These are phyloP conservation scores for Helicoverpa zea DNA, from an alignment of 1,140 invertebrate genomes.

Conservation along the genomic window DNA sequence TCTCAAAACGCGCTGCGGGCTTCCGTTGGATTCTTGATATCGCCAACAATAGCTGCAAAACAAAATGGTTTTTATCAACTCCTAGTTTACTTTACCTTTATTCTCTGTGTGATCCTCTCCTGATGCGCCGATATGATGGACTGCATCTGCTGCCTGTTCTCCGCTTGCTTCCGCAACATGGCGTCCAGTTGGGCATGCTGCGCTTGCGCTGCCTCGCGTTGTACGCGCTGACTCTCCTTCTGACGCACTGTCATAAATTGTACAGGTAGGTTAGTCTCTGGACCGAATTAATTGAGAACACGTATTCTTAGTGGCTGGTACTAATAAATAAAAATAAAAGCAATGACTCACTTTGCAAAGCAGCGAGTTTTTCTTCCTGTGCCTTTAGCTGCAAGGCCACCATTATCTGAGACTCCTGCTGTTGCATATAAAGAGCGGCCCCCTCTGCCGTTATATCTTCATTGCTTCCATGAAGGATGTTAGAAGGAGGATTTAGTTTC, in stretches of 20 bases:
- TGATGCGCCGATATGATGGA: constrained; percentile 81
- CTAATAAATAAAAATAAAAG: neutral
- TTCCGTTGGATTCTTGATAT: too few species aligned
- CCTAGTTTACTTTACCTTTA: constrained; percentile 69
- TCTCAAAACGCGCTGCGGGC: too few species aligned
- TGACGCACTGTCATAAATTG: constrained; percentile 69
- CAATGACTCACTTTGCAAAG: constrained; percentile 76
- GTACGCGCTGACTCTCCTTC: constrained; percentile 80
- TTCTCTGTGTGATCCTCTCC: constrained; percentile 82
- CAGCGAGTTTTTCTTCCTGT: constrained; percentile 84
- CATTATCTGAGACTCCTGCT: constrained; percentile 85
- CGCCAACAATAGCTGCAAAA: neutral
- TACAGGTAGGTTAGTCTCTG: too few species aligned
- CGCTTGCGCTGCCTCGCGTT: constrained; percentile 75
- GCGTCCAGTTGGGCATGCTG: constrained; percentile 79
- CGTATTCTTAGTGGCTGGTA: too few species aligned
- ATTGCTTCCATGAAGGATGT: constrained; percentile 55
- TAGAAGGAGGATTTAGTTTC: constrained; percentile 27
- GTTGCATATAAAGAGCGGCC: constrained; percentile 81
- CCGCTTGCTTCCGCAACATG: constrained; percentile 76
- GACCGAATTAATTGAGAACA: too few species aligned
- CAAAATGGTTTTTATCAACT: constrained; percentile 10
- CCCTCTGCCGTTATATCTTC: constrained; percentile 79
- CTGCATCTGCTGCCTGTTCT: constrained; percentile 81
- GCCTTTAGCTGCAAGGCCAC: constrained; percentile 84